These are phyloP conservation scores for Anolis carolinensis DNA, from an alignment of 2,113 vertebrate species.

Conservation along the genomic window DNA sequence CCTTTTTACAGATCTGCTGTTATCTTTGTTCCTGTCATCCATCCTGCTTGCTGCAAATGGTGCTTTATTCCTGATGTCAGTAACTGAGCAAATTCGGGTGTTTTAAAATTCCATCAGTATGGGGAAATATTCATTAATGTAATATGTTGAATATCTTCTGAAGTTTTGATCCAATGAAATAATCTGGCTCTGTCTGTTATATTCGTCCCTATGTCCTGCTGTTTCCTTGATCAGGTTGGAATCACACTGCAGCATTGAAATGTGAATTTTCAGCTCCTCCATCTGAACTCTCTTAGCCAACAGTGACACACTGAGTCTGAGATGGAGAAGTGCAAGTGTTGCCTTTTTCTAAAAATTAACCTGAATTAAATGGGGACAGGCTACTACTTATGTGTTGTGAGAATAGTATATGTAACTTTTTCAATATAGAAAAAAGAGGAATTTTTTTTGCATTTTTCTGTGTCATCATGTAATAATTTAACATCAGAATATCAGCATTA, in stretches of 20 bases:
- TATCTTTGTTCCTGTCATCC: background rate
- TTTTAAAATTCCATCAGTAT: background rate
- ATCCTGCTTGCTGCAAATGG: background rate
- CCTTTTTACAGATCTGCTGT: conserved; percentile 4
- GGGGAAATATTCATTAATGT: background rate
- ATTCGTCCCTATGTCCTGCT: background rate
- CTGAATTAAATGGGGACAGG: background rate
- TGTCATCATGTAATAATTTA: background rate
- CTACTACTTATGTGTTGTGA: background rate
- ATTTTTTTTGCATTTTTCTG: background rate
- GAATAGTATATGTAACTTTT: background rate
- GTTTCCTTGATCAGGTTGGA: background rate
- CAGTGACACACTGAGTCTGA: background rate
- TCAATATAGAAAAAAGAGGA: too few relatives aligned
- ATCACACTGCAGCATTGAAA: background rate
- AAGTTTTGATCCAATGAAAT: too few relatives aligned
- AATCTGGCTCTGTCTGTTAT: background rate
- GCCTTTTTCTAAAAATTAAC: background rate
- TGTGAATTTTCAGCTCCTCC: background rate
- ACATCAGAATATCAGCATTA: background rate
- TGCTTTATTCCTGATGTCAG: background rate
- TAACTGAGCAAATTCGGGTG: background rate
- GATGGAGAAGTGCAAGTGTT: background rate
- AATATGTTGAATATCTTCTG: too few relatives aligned
- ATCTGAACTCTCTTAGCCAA: background rate